These are phyloP conservation scores for Propithecus deckenii DNA, from an alignment of 2,797 vertebrate genomes.

Conservation along the genomic window DNA sequence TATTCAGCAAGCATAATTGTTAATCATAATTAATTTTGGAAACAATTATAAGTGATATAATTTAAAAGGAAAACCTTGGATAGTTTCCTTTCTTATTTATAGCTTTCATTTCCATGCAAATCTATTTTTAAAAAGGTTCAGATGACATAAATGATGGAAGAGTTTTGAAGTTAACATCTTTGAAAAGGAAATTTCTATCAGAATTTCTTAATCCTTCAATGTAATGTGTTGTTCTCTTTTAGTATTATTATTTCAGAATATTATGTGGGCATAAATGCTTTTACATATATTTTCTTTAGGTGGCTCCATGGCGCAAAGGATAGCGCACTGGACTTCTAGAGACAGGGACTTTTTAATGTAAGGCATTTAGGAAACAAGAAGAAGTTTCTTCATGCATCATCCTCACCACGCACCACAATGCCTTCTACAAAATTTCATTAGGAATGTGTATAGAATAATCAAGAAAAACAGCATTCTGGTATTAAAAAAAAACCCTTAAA, in stretches of 20 bases:
- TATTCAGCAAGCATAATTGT: background rate
- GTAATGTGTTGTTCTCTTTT: background rate
- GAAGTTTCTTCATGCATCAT: background rate
- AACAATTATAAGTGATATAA: background rate
- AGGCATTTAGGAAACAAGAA: background rate
- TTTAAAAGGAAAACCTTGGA: slow-evolving; percentile 7
- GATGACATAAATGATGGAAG: background rate
- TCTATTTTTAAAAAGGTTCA: background rate
- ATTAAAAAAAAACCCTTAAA: background rate
- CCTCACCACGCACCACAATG: background rate
- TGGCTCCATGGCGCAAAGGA: too few relatives aligned
- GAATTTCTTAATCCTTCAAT: background rate
- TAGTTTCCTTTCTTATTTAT: background rate
- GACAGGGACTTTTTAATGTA: background rate
- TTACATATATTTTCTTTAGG: too few relatives aligned
- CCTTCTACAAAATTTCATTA: background rate
- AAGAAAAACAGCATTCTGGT: background rate
- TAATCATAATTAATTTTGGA: background rate
- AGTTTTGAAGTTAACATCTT: slow-evolving; percentile 42
- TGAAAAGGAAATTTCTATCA: slow-evolving; percentile 26
- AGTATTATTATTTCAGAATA: too few relatives aligned
- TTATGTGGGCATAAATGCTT: too few relatives aligned
- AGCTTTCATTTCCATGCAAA: background rate
- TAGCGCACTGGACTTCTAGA: too few relatives aligned
- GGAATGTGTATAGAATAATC: background rate